A percentile compares a stretch with the other conserved stretches of the same genome.
Evolutionary conservation across 1,140 invertebrate species (phyloP).

Genomic region (Coelopa frigida): DNA sequence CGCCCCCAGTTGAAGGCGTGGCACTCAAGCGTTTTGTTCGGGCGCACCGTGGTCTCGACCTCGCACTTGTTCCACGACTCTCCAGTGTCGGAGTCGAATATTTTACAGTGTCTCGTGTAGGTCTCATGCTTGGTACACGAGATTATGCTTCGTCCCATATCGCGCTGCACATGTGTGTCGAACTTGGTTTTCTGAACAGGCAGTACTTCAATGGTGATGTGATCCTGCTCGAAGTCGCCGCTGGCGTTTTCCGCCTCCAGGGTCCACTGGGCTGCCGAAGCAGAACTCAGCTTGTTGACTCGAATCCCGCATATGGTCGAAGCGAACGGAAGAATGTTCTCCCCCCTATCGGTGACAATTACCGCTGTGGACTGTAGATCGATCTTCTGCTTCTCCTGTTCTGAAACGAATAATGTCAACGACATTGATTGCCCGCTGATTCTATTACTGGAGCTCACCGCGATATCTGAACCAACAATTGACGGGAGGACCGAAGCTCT

Average conservation of each 20-base stretch:
- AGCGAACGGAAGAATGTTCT: slow-evolving; percentile 9
- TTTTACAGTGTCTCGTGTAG: slow-evolving; percentile 13
- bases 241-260: slow-evolving; percentile 10
- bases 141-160: slow-evolving; percentile 9
- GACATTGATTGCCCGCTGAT: background rate
- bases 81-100: slow-evolving; percentile 10
- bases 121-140: slow-evolving; percentile 5
- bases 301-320: slow-evolving; percentile 12
- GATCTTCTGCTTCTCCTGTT: slow-evolving; percentile 8
- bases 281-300: slow-evolving; percentile 6
- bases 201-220: slow-evolving; percentile 1
- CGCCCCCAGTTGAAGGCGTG: slow-evolving; percentile 12
- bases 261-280: slow-evolving; percentile 8
- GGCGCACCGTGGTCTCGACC: slow-evolving; percentile 10
- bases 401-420: slow-evolving; percentile 2
- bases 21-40: slow-evolving; percentile 14
- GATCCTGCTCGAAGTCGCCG: slow-evolving; percentile 9
- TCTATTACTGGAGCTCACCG: slow-evolving; percentile 4
- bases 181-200: slow-evolving; percentile 9
- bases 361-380: slow-evolving; percentile 11
- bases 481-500: slow-evolving; percentile 11
- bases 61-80: slow-evolving; percentile 5
- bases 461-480: slow-evolving; percentile 16
- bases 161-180: slow-evolving; percentile 10
- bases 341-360: slow-evolving; percentile 4